A percentile compares a stretch with the other conserved stretches of the same genome.
These are phyloP conservation scores for Priocnemis perturbator DNA, from an alignment of 2,888 invertebrate species.

Conservation along the genomic window DNA sequence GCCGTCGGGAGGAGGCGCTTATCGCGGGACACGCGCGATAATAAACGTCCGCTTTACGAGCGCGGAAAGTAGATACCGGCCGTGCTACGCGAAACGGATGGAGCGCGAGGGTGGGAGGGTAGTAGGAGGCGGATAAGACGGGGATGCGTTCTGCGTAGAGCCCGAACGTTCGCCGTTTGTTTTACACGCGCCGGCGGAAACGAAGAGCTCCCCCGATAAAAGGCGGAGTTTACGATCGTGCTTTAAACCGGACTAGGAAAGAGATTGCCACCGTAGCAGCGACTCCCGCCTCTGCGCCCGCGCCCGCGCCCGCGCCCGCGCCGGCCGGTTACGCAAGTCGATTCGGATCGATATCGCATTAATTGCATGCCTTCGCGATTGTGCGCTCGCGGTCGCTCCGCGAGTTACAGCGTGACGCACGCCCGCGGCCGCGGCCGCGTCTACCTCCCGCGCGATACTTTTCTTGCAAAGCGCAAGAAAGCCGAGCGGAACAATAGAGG, in stretches of 20 bases:
- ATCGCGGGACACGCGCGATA: slow-evolving; percentile 61
- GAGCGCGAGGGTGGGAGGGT: slow-evolving; percentile 5
- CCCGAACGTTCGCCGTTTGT: slow-evolving; percentile 50
- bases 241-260: slow-evolving; percentile 41
- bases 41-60: slow-evolving; percentile 66
- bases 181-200: slow-evolving; percentile 61
- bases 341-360: slow-evolving; percentile 65
- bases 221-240: slow-evolving; percentile 58
- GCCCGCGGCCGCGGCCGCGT: too few relatives aligned
- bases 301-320: too few relatives aligned
- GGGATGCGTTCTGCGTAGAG: slow-evolving; percentile 27
- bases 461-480: slow-evolving; percentile 17
- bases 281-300: slow-evolving; percentile 14
- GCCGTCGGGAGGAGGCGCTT: slow-evolving; percentile 41
- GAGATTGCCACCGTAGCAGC: slow-evolving; percentile 39
- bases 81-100: slow-evolving; percentile 22
- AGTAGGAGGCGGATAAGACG: slow-evolving; percentile 12
- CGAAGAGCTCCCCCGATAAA: slow-evolving; percentile 64
- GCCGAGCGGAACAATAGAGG: slow-evolving; percentile 5
- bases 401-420: not conserved
- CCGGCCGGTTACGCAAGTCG: slow-evolving; percentile 30
- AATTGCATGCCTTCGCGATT: slow-evolving; percentile 63
- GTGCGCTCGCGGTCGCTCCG: slow-evolving; percentile 45
- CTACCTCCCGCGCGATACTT: not conserved
- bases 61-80: slow-evolving; percentile 48